phyloP scores from a whole-genome alignment of 2,888 invertebrate genomes.

The Rosalia funebris region DNA sequence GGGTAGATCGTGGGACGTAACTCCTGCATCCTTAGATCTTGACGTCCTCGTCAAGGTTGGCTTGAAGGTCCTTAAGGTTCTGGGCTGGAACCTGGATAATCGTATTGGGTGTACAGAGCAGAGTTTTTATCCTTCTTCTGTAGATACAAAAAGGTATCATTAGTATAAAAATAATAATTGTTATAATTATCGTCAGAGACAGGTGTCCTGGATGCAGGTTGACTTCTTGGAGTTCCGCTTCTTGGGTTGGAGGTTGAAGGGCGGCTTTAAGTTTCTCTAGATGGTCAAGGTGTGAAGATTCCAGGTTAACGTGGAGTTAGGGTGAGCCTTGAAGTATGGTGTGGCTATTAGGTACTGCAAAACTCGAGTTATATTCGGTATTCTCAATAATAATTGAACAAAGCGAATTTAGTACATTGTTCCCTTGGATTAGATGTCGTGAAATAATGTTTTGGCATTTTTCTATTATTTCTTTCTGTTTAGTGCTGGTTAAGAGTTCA shows the following conservation, averaged over 20 bases:
- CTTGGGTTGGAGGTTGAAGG: background rate
- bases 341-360: background rate
- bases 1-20: background rate
- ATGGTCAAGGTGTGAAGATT: background rate
- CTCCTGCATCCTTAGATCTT: background rate
- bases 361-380: background rate
- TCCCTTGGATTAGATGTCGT: background rate
- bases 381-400: background rate
- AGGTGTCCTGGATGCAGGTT: background rate
- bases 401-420: background rate
- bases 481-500: background rate
- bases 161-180: background rate
- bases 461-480: background rate
- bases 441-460: slow-evolving; percentile 1
- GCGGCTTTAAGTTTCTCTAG: background rate
- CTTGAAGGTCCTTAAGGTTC: background rate
- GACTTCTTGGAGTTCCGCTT: background rate
- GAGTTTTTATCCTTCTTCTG: slow-evolving; percentile 12
- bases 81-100: slow-evolving; percentile 7
- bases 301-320: background rate
- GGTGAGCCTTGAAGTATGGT: background rate
- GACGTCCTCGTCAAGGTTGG: slow-evolving; percentile 13
- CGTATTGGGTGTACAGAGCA: slow-evolving; percentile 4
- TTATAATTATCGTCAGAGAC: background rate
- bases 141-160: background rate